Conservation (phyloP, 92 coral and sea anemone species). For the Umimayanthus chanpuru region DNA sequence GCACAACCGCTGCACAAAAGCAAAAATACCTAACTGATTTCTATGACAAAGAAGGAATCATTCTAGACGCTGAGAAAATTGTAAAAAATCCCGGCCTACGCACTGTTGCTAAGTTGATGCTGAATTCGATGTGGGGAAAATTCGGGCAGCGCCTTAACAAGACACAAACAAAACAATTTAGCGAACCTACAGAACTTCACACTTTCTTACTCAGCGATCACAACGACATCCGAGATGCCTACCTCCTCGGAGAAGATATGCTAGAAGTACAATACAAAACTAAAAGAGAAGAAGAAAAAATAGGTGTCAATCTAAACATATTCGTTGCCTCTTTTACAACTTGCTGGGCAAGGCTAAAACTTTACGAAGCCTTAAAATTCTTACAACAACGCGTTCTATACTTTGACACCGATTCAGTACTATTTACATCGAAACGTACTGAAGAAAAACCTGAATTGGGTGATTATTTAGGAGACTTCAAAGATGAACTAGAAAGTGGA, state of each 20-base stretch:
- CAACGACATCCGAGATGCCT: neutral
- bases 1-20: neutral
- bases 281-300: neutral
- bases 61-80: neutral
- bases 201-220: neutral
- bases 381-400: neutral
- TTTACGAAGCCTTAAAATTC: neutral
- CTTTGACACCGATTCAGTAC: too few relatives aligned
- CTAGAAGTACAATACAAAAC: neutral
- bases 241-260: neutral
- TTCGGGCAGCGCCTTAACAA: conserved; percentile 1
- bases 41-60: too few relatives aligned
- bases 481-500: too few relatives aligned
- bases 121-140: conserved; percentile 15
- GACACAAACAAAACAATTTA: neutral
- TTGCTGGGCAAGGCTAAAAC: conserved; percentile 3
- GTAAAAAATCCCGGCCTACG: conserved; percentile 5
- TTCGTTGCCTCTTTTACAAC: neutral
- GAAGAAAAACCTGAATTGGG: conserved; percentile 4
- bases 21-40: neutral
- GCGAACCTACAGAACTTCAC: neutral
- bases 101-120: conserved; percentile 1
- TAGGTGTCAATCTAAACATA: neutral
- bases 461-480: too few relatives aligned
- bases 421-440: conserved; percentile 14